Conservation (phyloP, 2,888 invertebrate species). For the Yponomeuta malinellus region DNA sequence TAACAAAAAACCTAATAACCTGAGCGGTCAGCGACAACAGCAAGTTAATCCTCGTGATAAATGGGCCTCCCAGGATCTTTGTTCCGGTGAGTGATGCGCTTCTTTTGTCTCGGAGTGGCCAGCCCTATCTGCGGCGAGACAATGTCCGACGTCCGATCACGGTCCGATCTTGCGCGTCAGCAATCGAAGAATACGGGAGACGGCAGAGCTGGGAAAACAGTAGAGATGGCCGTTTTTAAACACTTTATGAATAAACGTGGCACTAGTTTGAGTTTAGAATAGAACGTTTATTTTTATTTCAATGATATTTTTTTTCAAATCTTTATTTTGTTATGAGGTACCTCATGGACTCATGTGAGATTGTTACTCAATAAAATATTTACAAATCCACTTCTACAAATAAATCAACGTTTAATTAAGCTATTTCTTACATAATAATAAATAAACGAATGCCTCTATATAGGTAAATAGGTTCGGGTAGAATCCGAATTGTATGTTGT, state of each 20-base stretch:
- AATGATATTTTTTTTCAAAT: too few relatives aligned
- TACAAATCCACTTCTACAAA: too few relatives aligned
- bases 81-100: slow-evolving; percentile 58
- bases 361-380: too few relatives aligned
- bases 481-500: too few relatives aligned
- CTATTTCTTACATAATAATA: too few relatives aligned
- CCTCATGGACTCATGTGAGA: too few relatives aligned
- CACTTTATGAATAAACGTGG: not conserved
- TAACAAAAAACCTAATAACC: slow-evolving; percentile 2
- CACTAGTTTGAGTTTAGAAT: too few relatives aligned
- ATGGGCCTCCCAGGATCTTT: slow-evolving; percentile 53
- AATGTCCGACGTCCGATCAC: slow-evolving; percentile 34
- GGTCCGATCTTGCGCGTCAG: slow-evolving; percentile 44
- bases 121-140: slow-evolving; percentile 36
- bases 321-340: too few relatives aligned
- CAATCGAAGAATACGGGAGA: slow-evolving; percentile 36
- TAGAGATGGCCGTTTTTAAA: not conserved
- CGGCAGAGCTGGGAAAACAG: not conserved
- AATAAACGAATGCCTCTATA: too few relatives aligned
- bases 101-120: slow-evolving; percentile 54
- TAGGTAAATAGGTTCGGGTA: too few relatives aligned
- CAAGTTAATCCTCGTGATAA: slow-evolving; percentile 71
- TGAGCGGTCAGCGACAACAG: slow-evolving; percentile 26
- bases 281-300: too few relatives aligned
- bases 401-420: too few relatives aligned